Evolutionary conservation across 2,888 invertebrate genomes (phyloP), one percentile per base, ranked within the genome.

Genomic region (Tiphia femorata): DNA sequence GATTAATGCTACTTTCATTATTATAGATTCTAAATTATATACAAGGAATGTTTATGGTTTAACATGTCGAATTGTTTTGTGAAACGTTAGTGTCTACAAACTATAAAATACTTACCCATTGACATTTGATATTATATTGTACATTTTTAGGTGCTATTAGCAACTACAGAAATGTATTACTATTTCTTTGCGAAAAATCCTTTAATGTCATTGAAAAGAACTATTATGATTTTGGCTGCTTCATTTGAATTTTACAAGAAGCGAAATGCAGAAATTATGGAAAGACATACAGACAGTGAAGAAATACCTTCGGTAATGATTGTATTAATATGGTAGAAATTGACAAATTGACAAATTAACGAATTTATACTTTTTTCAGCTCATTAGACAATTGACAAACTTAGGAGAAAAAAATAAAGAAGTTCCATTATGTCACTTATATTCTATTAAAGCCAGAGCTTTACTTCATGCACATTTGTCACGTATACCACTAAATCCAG

Each of bases 371-470:
- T 52, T 50, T 49, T 84, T 84, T 4, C 85, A 95, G 94, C 87
- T 99, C 49, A 93, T 99, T 58, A 94, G 94, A 65, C 94, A 95
- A 75, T 85, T 99, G 43, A 92, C 93, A 1, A 94, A 97, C 84
- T 86, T 99, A 21, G 93, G 93, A 63, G 98, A 98, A 82, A 98
- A 98, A 84, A 98, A 97, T 83, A 96, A 96, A 78, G 98, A 99
- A 81, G 88, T 92, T 64, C 98, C 98, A 0, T 86, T 99, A 14
- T 97, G 97, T 83, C 91, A 92, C 58, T 88, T 92, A 48, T 98
- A 98, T 86, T 97, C 97, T 72, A 92, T 95, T 64, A 94, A 93
- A 83, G 95, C 98, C 0, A 88, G 99, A 37, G 95, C 97, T 17
- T 86, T 99, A 16, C 86, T 99, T n/a, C 96, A 98, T 83, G 97